Conservation (phyloP, 2,797 vertebrate genomes). For the Hydrophis major region DNA sequence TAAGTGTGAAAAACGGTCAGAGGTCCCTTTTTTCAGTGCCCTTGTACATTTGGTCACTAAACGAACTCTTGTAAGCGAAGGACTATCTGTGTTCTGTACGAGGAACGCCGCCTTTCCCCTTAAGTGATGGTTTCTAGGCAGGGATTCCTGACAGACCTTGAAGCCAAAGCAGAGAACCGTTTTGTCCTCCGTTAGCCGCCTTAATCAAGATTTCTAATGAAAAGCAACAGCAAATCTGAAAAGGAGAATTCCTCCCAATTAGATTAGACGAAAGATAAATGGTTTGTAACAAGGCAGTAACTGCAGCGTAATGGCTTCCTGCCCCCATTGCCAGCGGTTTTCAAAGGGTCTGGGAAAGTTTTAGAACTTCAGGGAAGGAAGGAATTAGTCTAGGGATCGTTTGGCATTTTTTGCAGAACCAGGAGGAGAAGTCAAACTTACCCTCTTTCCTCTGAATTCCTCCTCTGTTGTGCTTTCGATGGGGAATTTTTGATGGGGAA, state of each 20-base stretch:
- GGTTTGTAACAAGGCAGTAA: neutral
- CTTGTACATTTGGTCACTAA: neutral
- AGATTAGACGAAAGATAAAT: neutral
- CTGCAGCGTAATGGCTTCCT: neutral
- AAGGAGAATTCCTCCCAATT: neutral
- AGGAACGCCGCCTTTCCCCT: neutral
- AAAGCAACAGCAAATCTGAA: neutral
- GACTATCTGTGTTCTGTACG: neutral
- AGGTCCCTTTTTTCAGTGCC: neutral
- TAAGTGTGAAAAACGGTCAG: neutral
- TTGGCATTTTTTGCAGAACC: neutral
- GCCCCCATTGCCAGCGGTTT: neutral
- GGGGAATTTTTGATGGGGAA: neutral
- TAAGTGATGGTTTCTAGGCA: neutral
- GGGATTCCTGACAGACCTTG: neutral
- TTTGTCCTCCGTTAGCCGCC: no score
- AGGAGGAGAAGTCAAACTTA: neutral
- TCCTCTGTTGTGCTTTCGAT: neutral
- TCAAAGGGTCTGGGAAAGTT: neutral
- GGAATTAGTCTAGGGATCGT: neutral
- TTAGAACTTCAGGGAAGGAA: neutral
- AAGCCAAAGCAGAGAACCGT: neutral
- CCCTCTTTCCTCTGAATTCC: neutral
- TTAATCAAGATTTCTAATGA: neutral
- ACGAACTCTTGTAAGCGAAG: neutral